These are phyloP conservation scores for Piaya cayana DNA, from an alignment of 2,113 vertebrate genomes.

Conservation along the genomic window DNA sequence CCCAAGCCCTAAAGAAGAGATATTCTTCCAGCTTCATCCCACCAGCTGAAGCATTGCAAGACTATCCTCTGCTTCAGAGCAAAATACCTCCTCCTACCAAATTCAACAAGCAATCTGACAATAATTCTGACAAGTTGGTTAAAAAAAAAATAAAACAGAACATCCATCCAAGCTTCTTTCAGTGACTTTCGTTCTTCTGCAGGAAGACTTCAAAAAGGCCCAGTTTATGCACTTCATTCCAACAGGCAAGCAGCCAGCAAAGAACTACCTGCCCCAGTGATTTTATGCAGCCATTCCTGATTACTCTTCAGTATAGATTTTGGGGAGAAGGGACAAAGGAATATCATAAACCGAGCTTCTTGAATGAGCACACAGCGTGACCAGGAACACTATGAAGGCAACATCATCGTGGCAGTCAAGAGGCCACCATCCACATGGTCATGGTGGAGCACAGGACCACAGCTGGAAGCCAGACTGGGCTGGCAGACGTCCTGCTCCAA, in stretches of 20 bases:
- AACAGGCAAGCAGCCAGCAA: background rate
- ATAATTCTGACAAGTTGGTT: background rate
- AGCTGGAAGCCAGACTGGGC: conserved; percentile 18
- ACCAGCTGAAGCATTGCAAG: accelerated
- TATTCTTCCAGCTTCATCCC: background rate
- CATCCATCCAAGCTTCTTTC: background rate
- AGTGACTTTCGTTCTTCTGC: background rate
- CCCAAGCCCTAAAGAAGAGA: background rate
- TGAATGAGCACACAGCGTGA: accelerated
- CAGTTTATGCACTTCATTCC: background rate
- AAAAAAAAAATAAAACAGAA: background rate
- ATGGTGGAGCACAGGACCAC: background rate
- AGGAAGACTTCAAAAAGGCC: background rate
- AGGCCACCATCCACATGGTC: background rate
- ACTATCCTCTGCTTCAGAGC: background rate
- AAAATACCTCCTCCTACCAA: background rate
- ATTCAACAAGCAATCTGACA: background rate
- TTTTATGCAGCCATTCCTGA: background rate
- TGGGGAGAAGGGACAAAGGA: background rate
- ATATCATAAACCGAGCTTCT: background rate
- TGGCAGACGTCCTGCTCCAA: background rate
- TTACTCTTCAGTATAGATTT: background rate
- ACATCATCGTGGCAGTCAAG: accelerated
- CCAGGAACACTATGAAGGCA: accelerated
- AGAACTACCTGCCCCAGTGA: background rate